A percentile compares a stretch with the other conserved stretches of the same genome.
phyloP scores from a whole-genome alignment of 2,113 vertebrate species.

The Neolamprologus falcicula region DNA sequence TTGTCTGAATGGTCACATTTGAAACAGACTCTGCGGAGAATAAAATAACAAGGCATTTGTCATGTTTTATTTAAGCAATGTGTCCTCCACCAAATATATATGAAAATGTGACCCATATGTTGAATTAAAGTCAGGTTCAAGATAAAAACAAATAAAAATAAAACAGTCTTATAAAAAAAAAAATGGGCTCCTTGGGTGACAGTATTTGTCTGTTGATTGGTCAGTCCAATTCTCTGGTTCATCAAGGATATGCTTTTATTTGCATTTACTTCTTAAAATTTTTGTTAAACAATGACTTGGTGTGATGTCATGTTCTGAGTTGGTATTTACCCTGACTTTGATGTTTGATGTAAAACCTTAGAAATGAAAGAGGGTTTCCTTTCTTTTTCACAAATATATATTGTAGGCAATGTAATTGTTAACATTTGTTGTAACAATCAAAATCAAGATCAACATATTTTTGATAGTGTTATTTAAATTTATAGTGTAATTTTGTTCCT shows the following conservation, averaged over 20 bases:
- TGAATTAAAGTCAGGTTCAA: neutral
- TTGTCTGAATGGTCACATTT: conserved; percentile 28
- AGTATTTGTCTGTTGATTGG: neutral
- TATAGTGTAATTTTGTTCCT: neutral
- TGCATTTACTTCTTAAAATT: neutral
- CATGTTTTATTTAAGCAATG: neutral
- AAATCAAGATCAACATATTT: neutral
- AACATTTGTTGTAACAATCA: neutral
- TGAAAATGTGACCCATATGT: neutral
- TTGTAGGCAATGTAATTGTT: neutral
- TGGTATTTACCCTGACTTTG: neutral
- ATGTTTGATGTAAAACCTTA: neutral
- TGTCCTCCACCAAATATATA: neutral
- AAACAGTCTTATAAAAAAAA: neutral
- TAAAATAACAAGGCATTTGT: neutral
- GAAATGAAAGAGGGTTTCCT: neutral
- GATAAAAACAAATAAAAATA: neutral
- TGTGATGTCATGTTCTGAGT: neutral
- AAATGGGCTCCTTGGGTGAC: neutral
- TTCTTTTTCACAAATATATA: neutral
- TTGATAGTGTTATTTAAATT: neutral
- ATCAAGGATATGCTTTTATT: neutral
- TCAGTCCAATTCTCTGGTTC: neutral
- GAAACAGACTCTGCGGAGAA: conserved; percentile 52
- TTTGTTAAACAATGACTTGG: neutral